These are phyloP conservation scores for Coelinius sp. DNA, from an alignment of 2,888 invertebrate genomes.

Conservation along the genomic window DNA sequence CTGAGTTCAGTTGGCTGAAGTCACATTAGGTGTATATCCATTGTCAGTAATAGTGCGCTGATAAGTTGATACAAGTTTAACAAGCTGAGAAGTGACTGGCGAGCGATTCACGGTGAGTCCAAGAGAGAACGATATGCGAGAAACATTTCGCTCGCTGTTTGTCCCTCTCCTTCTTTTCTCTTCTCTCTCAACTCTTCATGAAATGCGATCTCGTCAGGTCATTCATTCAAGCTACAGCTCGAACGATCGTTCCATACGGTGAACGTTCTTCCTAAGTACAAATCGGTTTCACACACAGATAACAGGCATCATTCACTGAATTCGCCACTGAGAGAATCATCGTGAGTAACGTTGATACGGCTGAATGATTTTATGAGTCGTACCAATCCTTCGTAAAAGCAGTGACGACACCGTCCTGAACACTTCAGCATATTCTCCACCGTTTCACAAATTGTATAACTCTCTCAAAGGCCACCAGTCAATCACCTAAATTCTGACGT, in stretches of 20 bases:
- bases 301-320: slow-evolving; percentile 16
- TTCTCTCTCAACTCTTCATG: slow-evolving; percentile 44
- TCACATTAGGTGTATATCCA: slow-evolving; percentile 11
- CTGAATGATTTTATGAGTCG: slow-evolving; percentile 30
- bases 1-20: background rate
- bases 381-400: slow-evolving; percentile 2
- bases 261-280: slow-evolving; percentile 29
- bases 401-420: background rate
- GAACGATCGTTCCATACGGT: slow-evolving; percentile 38
- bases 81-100: slow-evolving; percentile 33
- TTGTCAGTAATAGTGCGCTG: background rate
- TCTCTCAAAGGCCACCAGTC: slow-evolving; percentile 13
- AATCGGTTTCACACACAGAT: background rate
- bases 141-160: background rate
- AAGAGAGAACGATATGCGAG: slow-evolving; percentile 21
- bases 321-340: slow-evolving; percentile 20
- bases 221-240: slow-evolving; percentile 56
- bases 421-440: background rate
- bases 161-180: slow-evolving; percentile 41
- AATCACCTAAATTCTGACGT: slow-evolving; percentile 25
- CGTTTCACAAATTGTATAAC: slow-evolving; percentile 14
- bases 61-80: slow-evolving; percentile 9
- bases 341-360: slow-evolving; percentile 12
- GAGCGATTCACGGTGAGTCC: slow-evolving; percentile 15
- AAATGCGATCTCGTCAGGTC: slow-evolving; percentile 51